Evolutionary conservation across 2,113 vertebrate genomes (phyloP).

Genomic region (Indicator maculatus): DNA sequence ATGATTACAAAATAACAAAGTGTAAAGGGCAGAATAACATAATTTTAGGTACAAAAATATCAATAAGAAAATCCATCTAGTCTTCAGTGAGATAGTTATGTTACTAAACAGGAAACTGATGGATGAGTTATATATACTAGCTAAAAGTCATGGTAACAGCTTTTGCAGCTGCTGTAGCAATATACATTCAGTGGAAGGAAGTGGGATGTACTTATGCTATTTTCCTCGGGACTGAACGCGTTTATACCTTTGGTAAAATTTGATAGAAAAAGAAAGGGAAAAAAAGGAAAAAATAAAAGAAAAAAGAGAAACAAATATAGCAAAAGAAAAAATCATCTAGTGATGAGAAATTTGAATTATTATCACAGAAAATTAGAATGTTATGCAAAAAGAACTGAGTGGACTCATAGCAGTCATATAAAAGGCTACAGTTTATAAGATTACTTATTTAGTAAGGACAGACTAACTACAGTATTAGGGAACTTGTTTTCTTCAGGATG

Average conservation of each 20-base stretch:
- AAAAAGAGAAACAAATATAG: too few species aligned
- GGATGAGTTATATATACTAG: neutral
- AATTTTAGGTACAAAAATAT: neutral
- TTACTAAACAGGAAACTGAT: neutral
- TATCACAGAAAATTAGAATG: neutral
- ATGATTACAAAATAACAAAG: neutral
- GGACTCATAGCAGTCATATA: too few species aligned
- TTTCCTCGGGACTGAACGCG: neutral
- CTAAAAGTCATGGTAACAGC: neutral
- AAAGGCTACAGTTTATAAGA: neutral
- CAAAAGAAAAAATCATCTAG: neutral
- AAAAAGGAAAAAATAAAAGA: neutral
- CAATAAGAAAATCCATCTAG: neutral
- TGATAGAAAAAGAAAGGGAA: too few species aligned
- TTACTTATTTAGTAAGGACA: neutral
- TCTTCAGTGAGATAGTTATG: neutral
- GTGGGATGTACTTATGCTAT: neutral
- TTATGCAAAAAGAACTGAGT: neutral
- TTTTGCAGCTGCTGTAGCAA: neutral
- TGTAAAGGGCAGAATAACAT: neutral
- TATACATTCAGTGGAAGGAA: neutral
- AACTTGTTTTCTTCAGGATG: neutral
- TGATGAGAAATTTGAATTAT: neutral
- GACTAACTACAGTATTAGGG: neutral
- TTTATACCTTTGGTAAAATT: neutral